These are phyloP conservation scores for Drosophila anomalipes DNA, from an alignment of 2,888 invertebrate species.

Conservation along the genomic window DNA sequence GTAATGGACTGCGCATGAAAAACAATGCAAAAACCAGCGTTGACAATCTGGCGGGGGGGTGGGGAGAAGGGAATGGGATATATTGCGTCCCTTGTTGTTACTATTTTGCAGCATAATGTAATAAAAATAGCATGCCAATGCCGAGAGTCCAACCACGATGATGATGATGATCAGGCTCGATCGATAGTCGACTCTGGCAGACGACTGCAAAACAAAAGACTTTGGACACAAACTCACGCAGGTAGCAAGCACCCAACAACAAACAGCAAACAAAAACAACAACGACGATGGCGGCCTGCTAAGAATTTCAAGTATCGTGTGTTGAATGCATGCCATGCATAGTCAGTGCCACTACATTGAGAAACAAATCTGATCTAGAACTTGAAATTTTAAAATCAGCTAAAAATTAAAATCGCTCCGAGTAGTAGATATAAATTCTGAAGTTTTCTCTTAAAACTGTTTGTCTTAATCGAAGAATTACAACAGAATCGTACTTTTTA, in stretches of 20 bases:
- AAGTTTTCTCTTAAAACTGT: background rate
- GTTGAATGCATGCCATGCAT: conserved; percentile 81
- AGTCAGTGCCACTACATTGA: conserved; percentile 51
- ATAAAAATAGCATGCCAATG: conserved; percentile 78
- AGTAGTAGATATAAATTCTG: background rate
- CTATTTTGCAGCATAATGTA: conserved; percentile 81
- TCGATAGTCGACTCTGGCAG: conserved; percentile 64
- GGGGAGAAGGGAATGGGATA: conserved; percentile 4
- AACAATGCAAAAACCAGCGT: conserved; percentile 79
- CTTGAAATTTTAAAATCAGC: background rate
- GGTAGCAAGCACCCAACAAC: conserved; percentile 47
- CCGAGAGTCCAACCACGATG: conserved; percentile 58
- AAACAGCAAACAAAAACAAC: conserved; percentile 12
- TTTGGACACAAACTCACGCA: conserved; percentile 80
- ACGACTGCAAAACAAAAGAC: conserved; percentile 75
- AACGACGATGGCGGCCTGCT: conserved; percentile 64
- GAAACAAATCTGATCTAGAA: background rate
- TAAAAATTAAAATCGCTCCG: background rate
- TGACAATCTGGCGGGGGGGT: conserved; percentile 44
- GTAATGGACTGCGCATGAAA: conserved; percentile 81
- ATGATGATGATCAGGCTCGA: conserved; percentile 74
- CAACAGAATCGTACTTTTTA: too few relatives aligned
- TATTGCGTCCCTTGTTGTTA: conserved; percentile 70
- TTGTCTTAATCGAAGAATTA: background rate
- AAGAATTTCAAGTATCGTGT: conserved; percentile 81